These are phyloP conservation scores for Oplegnathus fasciatus DNA, from an alignment of 2,113 vertebrate genomes.

Conservation along the genomic window DNA sequence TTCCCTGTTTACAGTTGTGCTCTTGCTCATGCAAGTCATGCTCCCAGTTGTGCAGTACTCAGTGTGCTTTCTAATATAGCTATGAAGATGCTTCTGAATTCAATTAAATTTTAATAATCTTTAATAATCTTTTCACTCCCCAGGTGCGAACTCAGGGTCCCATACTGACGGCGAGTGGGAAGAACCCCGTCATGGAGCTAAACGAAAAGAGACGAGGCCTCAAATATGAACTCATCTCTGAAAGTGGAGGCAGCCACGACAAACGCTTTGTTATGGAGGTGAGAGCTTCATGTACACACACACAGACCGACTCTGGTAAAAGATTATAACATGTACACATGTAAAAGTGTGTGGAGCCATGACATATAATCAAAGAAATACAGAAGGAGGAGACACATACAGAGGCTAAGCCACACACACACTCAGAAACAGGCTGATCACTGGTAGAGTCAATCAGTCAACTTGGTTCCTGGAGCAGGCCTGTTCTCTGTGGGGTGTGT, in stretches of 20 bases:
- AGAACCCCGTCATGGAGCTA: constrained; percentile 99
- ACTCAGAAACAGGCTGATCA: constrained; percentile 46
- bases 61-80: not conserved
- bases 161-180: constrained; percentile 98
- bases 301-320: not conserved
- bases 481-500: constrained; percentile 64
- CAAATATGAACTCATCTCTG: constrained; percentile 98
- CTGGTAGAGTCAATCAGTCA: constrained; percentile 68
- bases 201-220: constrained; percentile 98
- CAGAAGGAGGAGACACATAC: constrained; percentile 1
- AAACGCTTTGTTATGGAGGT: constrained; percentile 99
- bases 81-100: not conserved
- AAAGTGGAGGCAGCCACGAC: constrained; percentile 98
- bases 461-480: constrained; percentile 38
- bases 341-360: not conserved
- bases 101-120: not conserved
- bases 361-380: not conserved
- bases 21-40: not conserved
- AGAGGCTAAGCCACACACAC: constrained; percentile 17
- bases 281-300: constrained; percentile 46
- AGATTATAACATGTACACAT: not conserved
- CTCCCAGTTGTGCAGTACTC: not conserved
- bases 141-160: constrained; percentile 99
- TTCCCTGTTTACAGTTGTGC: not conserved
- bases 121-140: not conserved